Evolutionary conservation across 1,140 invertebrate genomes (phyloP).

Genomic region (Neodiprion lecontei): DNA sequence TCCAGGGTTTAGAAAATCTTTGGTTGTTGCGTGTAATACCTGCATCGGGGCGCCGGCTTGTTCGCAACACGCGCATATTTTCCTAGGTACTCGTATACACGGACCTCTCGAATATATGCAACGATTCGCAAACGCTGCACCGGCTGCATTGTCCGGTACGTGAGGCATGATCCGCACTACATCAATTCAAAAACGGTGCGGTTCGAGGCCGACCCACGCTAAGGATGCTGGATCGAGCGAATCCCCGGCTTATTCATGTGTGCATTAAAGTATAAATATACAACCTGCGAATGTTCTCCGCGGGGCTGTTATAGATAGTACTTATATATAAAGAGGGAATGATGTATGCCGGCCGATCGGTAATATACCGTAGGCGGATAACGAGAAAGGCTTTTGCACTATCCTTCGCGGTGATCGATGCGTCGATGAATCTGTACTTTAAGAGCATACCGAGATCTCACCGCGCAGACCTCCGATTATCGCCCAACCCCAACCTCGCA

Average conservation of each 20-base stretch:
- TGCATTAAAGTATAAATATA: constrained; percentile 28
- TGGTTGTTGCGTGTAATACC: not conserved
- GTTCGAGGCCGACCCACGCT: constrained; percentile 24
- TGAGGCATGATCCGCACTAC: constrained; percentile 39
- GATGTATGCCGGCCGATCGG: constrained; percentile 56
- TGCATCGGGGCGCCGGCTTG: constrained; percentile 8
- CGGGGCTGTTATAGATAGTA: constrained; percentile 52
- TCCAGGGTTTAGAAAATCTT: not conserved
- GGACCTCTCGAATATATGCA: too few species aligned
- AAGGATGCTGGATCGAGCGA: not conserved
- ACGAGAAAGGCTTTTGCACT: constrained; percentile 52
- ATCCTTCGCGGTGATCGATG: constrained; percentile 43
- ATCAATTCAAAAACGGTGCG: constrained; percentile 48
- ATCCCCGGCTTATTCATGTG: constrained; percentile 1
- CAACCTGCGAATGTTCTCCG: constrained; percentile 56
- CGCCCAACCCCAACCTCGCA: too few species aligned
- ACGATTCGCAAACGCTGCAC: not conserved
- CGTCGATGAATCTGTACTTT: constrained; percentile 48
- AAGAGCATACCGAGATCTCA: too few species aligned
- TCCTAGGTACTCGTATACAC: too few species aligned
- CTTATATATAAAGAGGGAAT: constrained; percentile 52
- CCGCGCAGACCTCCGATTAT: too few species aligned
- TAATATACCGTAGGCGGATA: constrained; percentile 61
- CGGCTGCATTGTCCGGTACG: constrained; percentile 46
- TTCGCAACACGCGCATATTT: constrained; percentile 22